Evolutionary conservation across 2,888 invertebrate species (phyloP).

Genomic region (Lasioglossum marginatum): DNA sequence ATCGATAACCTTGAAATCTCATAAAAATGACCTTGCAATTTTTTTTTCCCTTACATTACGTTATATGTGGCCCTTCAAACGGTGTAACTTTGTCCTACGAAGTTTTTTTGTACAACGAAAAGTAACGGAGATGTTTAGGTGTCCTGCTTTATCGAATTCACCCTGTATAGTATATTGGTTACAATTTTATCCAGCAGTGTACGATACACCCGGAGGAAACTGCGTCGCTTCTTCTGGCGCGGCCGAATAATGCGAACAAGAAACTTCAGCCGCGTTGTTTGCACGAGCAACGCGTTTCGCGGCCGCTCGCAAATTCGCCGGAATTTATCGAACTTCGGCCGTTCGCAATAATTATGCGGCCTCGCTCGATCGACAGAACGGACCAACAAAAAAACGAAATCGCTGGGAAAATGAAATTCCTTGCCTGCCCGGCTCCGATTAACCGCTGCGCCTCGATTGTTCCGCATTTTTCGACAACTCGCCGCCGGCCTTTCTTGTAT

Average conservation of each 20-base stretch:
- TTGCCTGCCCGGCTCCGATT: neutral
- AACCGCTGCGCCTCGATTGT: neutral
- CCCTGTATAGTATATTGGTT: no score
- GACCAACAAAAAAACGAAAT: neutral
- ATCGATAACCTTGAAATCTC: no score
- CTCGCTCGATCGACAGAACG: neutral
- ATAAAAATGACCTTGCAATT: no score
- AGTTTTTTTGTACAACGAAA: no score
- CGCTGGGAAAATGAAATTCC: conserved; percentile 37
- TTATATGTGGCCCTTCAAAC: no score
- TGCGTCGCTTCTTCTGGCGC: conserved; percentile 15
- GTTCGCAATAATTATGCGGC: conserved; percentile 31
- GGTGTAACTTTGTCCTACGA: no score
- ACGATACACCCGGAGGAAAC: neutral
- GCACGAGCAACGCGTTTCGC: neutral
- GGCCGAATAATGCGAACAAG: conserved; percentile 13
- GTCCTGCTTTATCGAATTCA: no score
- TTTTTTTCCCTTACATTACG: no score
- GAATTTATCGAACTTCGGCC: conserved; percentile 39
- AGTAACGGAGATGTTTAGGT: no score
- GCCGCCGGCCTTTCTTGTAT: neutral
- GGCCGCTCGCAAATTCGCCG: conserved; percentile 19
- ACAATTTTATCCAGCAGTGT: no score
- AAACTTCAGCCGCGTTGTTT: conserved; percentile 15
- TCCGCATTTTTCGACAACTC: neutral